phyloP scores from a whole-genome alignment of 2,113 vertebrate genomes.

The Rhinoderma darwinii region DNA sequence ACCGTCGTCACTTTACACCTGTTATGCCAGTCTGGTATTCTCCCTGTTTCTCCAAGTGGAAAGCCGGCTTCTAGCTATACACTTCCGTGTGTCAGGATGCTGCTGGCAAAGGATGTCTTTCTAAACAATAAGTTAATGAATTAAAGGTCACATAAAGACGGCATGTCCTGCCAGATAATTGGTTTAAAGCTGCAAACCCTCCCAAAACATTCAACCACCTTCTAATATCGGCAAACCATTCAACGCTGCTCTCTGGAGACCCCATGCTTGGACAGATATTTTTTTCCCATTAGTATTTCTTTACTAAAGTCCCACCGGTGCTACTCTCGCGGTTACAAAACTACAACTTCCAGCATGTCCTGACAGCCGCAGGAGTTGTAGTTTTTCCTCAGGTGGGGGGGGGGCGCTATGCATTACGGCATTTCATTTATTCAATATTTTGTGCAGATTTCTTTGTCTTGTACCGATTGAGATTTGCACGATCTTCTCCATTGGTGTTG shows the following conservation, averaged over 20 bases:
- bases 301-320: too few relatives aligned
- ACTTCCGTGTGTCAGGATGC: not conserved
- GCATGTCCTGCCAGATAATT: not conserved
- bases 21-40: not conserved
- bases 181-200: not conserved
- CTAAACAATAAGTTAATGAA: not conserved
- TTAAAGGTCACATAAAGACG: slow-evolving; percentile 4
- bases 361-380: too few relatives aligned
- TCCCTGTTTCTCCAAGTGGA: not conserved
- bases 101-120: not conserved
- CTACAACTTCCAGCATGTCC: not conserved
- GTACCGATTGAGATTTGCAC: too few relatives aligned
- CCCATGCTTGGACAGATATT: not conserved
- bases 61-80: not conserved
- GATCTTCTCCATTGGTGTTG: too few relatives aligned
- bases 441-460: too few relatives aligned
- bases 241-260: not conserved
- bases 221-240: not conserved
- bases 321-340: not conserved
- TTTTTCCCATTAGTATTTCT: not conserved
- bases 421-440: too few relatives aligned
- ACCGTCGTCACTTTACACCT: not conserved
- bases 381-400: too few relatives aligned
- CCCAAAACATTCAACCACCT: not conserved
- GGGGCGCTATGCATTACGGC: too few relatives aligned